Conservation (phyloP, 2,113 vertebrate species). For the Ellobius talpinus region DNA sequence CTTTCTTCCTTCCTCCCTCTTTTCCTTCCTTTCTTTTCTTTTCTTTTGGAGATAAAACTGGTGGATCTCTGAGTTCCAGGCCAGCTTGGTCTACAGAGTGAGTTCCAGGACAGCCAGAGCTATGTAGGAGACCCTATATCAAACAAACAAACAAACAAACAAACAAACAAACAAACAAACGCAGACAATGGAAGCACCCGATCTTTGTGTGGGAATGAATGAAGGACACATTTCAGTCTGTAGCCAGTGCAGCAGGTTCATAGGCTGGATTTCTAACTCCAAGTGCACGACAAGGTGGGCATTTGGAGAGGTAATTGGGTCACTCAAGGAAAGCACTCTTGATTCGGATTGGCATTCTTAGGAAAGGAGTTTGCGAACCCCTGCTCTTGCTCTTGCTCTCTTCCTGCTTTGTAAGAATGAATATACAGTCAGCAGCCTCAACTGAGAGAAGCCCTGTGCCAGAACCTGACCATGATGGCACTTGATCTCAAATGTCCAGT, state of each 20-base stretch:
- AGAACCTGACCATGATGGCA: background rate
- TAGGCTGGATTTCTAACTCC: background rate
- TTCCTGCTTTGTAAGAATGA: background rate
- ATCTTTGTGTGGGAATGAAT: background rate
- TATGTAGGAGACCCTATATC: background rate
- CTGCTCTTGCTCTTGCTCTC: background rate
- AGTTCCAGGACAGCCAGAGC: background rate
- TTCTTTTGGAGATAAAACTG: background rate
- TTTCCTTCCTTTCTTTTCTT: background rate
- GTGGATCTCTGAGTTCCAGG: background rate
- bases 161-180: background rate
- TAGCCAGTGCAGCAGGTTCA: background rate
- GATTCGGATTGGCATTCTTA: background rate
- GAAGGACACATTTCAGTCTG: background rate
- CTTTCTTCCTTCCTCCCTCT: rapidly evolving
- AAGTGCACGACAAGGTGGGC: background rate
- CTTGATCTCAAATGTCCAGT: background rate
- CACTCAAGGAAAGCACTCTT: background rate
- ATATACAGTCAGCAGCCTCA: background rate
- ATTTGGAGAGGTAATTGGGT: background rate
- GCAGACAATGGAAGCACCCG: background rate
- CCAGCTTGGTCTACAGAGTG: background rate
- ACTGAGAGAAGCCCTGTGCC: background rate
- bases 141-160: no score
- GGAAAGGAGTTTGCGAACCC: background rate